Percentiles rank a stretch among this genome's conserved stretches.
Conservation (phyloP, 2,113 vertebrate species). For the Strix uralensis region DNA sequence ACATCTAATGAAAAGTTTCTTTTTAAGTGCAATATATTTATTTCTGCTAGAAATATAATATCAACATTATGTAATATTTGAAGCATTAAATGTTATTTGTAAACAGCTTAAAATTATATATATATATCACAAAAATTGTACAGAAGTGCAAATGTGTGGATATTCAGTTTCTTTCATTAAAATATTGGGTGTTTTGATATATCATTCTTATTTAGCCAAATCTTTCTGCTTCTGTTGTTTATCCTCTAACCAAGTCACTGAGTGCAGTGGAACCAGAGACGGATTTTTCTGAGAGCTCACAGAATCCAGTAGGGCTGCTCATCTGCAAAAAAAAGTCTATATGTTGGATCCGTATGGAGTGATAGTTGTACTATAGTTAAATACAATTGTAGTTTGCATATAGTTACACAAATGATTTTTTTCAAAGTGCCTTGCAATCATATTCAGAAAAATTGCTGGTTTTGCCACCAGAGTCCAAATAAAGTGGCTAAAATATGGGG, state of each 20-base stretch:
- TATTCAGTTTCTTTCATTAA: conserved; percentile 78
- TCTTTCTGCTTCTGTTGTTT: not conserved
- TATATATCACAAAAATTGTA: conserved; percentile 78
- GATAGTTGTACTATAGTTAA: not conserved
- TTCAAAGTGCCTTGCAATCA: not conserved
- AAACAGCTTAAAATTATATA: conserved; percentile 91
- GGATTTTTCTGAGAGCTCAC: not conserved
- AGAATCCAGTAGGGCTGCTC: not conserved
- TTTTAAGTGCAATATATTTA: conserved; percentile 99
- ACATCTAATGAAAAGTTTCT: conserved; percentile 78
- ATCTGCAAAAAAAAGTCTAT: not conserved
- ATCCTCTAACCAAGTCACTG: not conserved
- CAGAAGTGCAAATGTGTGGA: conserved; percentile 76
- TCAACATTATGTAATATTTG: conserved; percentile 89
- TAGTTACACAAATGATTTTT: not conserved
- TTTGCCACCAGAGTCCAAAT: not conserved
- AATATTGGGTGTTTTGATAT: conserved; percentile 71
- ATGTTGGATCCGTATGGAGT: not conserved
- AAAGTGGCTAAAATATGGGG: not conserved
- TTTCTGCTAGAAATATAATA: conserved; percentile 93
- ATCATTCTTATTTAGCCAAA: conserved; percentile 27
- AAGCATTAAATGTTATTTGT: conserved; percentile 92
- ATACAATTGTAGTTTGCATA: not conserved
- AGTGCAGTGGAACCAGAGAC: not conserved
- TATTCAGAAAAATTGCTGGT: not conserved